Percentiles rank a stretch among this genome's conserved stretches.
phyloP scores from a whole-genome alignment of 2,113 vertebrate species.

The Nothoprocta pentlandii region DNA sequence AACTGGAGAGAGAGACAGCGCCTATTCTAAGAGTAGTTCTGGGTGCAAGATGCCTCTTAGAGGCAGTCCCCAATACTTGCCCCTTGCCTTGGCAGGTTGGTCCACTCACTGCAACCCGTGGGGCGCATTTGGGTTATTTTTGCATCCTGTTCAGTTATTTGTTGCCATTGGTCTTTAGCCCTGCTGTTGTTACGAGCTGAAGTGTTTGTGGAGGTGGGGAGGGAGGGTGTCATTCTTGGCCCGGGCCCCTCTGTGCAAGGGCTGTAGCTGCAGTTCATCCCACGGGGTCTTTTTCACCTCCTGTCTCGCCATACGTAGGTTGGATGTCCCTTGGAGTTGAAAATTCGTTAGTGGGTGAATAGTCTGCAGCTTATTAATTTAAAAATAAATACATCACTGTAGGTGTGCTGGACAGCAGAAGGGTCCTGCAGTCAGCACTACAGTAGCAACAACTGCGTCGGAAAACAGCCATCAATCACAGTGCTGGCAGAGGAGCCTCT shows the following conservation, averaged over 20 bases:
- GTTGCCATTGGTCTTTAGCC: neutral
- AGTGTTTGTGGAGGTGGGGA: neutral
- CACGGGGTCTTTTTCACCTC: neutral
- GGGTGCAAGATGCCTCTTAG: neutral
- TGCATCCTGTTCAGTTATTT: neutral
- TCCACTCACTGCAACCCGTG: rapidly evolving
- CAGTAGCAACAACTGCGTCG: neutral
- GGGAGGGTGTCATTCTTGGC: neutral
- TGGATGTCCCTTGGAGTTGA: neutral
- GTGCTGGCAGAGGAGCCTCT: neutral
- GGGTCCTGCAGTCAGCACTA: neutral
- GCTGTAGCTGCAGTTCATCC: neutral
- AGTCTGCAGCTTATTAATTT: neutral
- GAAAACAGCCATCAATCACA: neutral
- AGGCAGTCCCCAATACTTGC: neutral
- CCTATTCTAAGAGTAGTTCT: neutral
- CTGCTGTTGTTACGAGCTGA: neutral
- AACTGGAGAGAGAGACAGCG: conserved; percentile 55
- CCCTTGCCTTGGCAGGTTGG: neutral
- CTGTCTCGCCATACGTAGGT: neutral
- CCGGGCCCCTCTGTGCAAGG: neutral
- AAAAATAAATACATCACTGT: neutral
- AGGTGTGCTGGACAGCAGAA: neutral
- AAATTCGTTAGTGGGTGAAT: neutral
- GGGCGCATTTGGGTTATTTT: neutral